These are phyloP conservation scores for Andinoacara biseriatus DNA, from an alignment of 2,113 vertebrate species.

Conservation along the genomic window DNA sequence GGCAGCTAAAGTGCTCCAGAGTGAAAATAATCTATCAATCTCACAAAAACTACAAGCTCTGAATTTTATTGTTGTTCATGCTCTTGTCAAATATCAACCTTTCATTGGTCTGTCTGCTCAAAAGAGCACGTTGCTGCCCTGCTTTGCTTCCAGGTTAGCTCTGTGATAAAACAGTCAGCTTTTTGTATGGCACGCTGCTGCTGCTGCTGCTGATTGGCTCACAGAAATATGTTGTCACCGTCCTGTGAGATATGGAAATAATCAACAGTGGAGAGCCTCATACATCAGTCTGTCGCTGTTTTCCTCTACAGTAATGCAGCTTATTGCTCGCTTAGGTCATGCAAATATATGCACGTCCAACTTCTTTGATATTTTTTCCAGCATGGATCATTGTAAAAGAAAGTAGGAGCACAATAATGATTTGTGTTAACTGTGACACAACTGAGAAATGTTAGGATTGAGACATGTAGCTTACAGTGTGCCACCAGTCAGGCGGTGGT, in stretches of 20 bases:
- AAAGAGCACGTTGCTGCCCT: neutral
- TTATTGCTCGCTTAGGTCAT: neutral
- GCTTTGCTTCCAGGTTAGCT: neutral
- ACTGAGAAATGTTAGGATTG: accelerated
- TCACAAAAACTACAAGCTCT: neutral
- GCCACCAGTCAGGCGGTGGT: neutral
- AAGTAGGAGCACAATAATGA: neutral
- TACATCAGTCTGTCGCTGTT: neutral
- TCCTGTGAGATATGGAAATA: neutral
- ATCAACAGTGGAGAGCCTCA: too few species aligned
- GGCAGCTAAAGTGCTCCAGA: neutral
- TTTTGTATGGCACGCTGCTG: neutral
- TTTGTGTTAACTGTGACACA: neutral
- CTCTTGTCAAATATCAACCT: neutral
- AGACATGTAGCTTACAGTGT: neutral
- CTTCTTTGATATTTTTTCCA: neutral
- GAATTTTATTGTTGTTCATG: neutral
- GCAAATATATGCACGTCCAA: neutral
- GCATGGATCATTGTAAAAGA: neutral
- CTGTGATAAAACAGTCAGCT: neutral
- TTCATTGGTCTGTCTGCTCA: neutral
- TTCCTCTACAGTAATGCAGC: neutral
- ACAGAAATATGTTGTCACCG: neutral
- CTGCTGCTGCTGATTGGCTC: neutral
- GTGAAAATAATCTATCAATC: neutral